Conservation (phyloP, 2,888 invertebrate genomes). For the Clepsis dumicolana region DNA sequence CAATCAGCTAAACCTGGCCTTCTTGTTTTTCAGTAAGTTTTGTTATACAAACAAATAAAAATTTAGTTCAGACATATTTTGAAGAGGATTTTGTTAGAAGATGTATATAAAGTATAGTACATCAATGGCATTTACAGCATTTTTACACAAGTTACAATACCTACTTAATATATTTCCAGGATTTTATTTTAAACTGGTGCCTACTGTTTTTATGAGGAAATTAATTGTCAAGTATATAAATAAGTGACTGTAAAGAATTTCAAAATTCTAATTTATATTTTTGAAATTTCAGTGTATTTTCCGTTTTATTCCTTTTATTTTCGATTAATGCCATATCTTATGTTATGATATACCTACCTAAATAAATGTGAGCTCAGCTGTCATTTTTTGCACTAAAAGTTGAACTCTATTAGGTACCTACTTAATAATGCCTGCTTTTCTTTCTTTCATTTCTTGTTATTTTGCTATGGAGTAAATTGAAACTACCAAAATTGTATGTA, state of each 20-base stretch:
- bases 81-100: too few species aligned
- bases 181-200: background rate
- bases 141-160: too few species aligned
- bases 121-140: too few species aligned
- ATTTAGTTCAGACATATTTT: too few species aligned
- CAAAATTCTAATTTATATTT: constrained; percentile 7
- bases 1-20: too few species aligned
- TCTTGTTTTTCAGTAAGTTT: too few species aligned
- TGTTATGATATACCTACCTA: too few species aligned
- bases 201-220: background rate
- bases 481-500: background rate
- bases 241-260: background rate
- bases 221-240: background rate
- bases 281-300: constrained; percentile 4
- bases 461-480: background rate
- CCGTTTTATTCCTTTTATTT: background rate
- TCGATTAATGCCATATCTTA: too few species aligned
- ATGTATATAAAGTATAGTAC: too few species aligned
- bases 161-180: too few species aligned
- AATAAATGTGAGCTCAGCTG: background rate
- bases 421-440: background rate
- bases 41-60: too few species aligned
- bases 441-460: background rate
- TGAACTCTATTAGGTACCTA: background rate
- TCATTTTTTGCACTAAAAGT: background rate